phyloP scores from a whole-genome alignment of 2,888 invertebrate species.

The Deilephila elpenor region DNA sequence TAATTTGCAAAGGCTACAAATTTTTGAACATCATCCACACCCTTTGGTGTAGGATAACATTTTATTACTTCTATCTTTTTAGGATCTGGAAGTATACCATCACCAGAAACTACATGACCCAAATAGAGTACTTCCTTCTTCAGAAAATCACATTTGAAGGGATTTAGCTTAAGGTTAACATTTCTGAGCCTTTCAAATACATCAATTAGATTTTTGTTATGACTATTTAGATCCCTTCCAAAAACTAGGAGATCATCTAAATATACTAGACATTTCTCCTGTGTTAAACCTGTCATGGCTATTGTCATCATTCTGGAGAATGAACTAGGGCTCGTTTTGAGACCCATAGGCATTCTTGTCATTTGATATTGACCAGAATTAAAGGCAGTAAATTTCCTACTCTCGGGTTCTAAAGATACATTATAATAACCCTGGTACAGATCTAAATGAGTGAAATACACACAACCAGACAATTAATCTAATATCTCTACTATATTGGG shows the following conservation, averaged over 20 bases:
- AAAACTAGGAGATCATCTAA: background rate
- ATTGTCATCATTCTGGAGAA: constrained; percentile 31
- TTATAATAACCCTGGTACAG: background rate
- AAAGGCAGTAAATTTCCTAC: constrained; percentile 39
- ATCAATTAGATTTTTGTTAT: background rate
- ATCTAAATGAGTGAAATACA: background rate
- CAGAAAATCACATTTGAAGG: constrained; percentile 16
- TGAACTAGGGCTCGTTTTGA: constrained; percentile 36
- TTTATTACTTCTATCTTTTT: no score
- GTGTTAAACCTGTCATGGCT: background rate
- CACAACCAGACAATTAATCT: background rate
- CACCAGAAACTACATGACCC: background rate
- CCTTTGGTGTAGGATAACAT: no score
- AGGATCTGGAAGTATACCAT: background rate
- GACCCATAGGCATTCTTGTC: constrained; percentile 38
- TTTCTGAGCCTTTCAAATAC: background rate
- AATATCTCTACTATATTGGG: constrained; percentile 39
- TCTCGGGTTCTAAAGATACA: constrained; percentile 11
- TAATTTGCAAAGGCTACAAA: no score
- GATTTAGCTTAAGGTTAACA: background rate
- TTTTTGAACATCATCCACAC: no score
- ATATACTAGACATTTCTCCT: background rate
- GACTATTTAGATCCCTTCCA: background rate
- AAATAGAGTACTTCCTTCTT: background rate
- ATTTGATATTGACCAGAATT: constrained; percentile 37